phyloP scores from a whole-genome alignment of 2,797 vertebrate genomes.

The Onychomys arenicola region DNA sequence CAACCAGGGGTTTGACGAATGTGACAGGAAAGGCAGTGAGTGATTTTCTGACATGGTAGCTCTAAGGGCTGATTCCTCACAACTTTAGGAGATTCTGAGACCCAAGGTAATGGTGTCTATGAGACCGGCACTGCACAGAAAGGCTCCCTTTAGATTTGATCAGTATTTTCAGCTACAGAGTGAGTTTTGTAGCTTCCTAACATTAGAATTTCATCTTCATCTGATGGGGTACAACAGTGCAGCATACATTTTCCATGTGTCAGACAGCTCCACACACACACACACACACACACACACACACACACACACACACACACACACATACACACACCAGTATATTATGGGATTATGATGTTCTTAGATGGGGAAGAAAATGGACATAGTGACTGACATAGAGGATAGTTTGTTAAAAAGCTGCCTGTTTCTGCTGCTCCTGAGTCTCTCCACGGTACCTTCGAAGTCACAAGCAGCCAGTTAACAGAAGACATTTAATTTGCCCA shows the following conservation, averaged over 20 bases:
- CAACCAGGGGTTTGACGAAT: not conserved
- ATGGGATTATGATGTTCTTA: not conserved
- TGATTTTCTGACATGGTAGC: not conserved
- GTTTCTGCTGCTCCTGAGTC: not conserved
- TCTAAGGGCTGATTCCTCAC: not conserved
- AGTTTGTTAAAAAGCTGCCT: not conserved
- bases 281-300: not conserved
- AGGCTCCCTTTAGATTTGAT: not conserved
- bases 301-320: not conserved
- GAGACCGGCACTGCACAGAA: not conserved
- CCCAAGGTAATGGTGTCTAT: not conserved
- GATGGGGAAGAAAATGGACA: not conserved
- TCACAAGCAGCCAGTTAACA: not conserved
- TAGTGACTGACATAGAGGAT: not conserved
- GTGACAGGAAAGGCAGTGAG: not conserved
- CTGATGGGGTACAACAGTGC: not conserved
- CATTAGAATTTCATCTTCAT: not conserved
- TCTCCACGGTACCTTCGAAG: not conserved
- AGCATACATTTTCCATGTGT: not conserved
- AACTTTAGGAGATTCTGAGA: not conserved
- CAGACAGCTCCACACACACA: too few species aligned
- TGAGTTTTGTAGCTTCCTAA: not conserved
- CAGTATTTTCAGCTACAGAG: slow-evolving; percentile 11
- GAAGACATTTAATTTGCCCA: not conserved
- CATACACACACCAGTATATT: not conserved